These are phyloP conservation scores for Micromys minutus DNA, from an alignment of 2,113 vertebrate genomes.

Conservation along the genomic window DNA sequence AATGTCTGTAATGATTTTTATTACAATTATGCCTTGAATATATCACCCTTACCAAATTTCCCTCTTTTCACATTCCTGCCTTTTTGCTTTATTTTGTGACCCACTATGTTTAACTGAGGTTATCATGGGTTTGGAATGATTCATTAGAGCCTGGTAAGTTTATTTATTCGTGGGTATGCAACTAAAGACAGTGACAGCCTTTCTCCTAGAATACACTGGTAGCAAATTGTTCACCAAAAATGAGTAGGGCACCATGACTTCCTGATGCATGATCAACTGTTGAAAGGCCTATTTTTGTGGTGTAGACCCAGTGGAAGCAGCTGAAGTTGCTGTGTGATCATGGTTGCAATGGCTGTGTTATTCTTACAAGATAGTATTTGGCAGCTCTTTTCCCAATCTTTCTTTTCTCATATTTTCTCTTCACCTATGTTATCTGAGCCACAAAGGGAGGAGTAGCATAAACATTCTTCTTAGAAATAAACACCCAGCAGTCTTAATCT, in stretches of 20 bases:
- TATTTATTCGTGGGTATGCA: background rate
- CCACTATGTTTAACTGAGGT: background rate
- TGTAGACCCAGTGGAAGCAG: background rate
- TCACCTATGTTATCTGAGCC: background rate
- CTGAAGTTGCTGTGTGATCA: background rate
- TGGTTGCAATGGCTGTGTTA: background rate
- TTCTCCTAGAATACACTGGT: too few relatives aligned
- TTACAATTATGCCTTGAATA: background rate
- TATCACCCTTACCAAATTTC: background rate
- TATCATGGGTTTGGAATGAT: background rate
- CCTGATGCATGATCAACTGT: background rate
- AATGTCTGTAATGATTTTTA: background rate
- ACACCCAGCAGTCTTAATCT: background rate
- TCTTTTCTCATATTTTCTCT: background rate
- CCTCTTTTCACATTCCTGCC: background rate
- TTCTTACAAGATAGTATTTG: background rate
- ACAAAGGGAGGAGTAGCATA: background rate
- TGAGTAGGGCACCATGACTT: background rate
- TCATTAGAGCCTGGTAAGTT: background rate
- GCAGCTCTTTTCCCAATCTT: background rate
- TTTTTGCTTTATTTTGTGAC: background rate
- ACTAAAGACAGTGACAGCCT: background rate
- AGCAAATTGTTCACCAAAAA: too few relatives aligned
- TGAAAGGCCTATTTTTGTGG: background rate
- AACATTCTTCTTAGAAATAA: background rate